Evolutionary conservation across 2,797 vertebrate genomes (phyloP), one percentile per base, ranked within the genome.

Genomic region (Enteromius trimaculatus): DNA sequence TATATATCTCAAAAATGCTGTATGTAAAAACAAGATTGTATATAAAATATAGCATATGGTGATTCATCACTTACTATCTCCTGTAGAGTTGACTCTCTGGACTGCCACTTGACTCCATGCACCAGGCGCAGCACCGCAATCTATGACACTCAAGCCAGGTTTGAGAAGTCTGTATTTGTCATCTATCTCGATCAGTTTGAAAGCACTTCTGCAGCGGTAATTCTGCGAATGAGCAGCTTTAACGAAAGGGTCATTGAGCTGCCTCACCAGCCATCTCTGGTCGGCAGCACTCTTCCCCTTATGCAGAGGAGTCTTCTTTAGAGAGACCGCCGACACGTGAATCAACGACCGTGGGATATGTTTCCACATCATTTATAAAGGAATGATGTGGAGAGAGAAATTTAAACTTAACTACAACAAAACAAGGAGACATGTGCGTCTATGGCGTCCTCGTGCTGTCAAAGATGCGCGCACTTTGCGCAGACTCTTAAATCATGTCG

Each of bases 81-180:
- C 95, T 16, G 92, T 81, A 1, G 97, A 95, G 21, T 98, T 99
- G 87, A 99, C 97, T 72, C 92, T 96, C 47, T 94, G 91, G 14
- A 97, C 95, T 0, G 96, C 96, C 81, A 99, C 95, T 91, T 99
- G 98, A 88, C 96, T 97, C 98, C 98, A 99, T 3, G 97, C 97
- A 53, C 98, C 98, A 0, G 98, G 98, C 0, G 98, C 97, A 0
- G 98, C 96, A 0, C 98, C 98, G 1, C 97, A 99, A 90, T 99
- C 98, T 14, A 99, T 90, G 70, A 98, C 96, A 0, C 90, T 90
- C 8, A 92, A n/a, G 0, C 98, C 98, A 0, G 98, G 96, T 37
- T 66, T 89, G 8, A 99, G 89, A 8, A 99, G 79, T 2, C 21
- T 51, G 75, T 96, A 90, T 87, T 92, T 96, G 53, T 96, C 92